Percentiles rank a stretch among this genome's conserved stretches.
phyloP scores from a whole-genome alignment of 2,888 invertebrate genomes.

The Papilio demoleus region DNA sequence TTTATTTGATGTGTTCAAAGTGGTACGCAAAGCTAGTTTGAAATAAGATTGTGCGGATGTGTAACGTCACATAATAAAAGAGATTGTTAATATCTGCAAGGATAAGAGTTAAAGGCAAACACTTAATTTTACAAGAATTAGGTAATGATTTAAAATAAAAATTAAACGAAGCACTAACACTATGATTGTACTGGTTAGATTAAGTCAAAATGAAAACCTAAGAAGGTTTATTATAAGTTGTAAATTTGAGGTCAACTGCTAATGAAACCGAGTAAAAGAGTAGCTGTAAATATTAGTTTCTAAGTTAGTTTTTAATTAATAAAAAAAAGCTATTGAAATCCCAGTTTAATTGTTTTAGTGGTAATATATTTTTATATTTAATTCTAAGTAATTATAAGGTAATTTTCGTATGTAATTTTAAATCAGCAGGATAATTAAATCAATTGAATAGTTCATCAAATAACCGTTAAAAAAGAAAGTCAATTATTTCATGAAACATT shows the following conservation, averaged over 20 bases:
- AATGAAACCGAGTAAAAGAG: conserved; percentile 39
- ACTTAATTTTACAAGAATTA: neutral
- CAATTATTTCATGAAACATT: neutral
- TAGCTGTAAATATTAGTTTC: conserved; percentile 37
- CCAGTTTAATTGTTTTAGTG: conserved; percentile 5
- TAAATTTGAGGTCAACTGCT: conserved; percentile 36
- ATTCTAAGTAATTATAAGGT: neutral
- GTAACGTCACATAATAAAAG: neutral
- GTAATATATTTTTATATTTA: neutral
- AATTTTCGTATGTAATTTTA: neutral
- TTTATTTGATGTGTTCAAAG: no score
- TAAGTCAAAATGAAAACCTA: neutral
- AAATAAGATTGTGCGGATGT: no score
- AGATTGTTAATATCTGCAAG: neutral
- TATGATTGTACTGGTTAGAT: neutral
- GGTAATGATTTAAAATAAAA: neutral
- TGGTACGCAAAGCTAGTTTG: no score
- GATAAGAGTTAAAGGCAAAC: neutral
- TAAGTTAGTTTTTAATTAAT: conserved; percentile 11
- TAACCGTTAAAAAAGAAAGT: neutral
- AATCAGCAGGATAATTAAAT: neutral
- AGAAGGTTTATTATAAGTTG: conserved; percentile 12
- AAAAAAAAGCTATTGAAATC: conserved; percentile 12
- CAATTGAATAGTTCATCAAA: neutral
- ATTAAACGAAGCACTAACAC: neutral